phyloP scores from a whole-genome alignment of 2,888 invertebrate species.

The Boloria selene region DNA sequence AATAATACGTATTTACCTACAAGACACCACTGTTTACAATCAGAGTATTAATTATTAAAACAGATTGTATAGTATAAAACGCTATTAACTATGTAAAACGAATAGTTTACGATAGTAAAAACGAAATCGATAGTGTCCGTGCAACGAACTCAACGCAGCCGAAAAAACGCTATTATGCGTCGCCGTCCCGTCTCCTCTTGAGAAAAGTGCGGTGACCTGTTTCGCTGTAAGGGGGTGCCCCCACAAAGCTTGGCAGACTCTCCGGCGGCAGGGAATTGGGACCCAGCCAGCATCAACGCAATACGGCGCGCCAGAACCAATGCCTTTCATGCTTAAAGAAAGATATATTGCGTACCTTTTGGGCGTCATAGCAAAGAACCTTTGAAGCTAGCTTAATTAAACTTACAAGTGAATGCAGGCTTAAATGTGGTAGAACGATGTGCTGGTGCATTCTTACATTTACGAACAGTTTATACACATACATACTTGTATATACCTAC shows the following conservation, averaged over 20 bases:
- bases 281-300: slow-evolving; percentile 44
- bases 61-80: no score
- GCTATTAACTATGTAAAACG: not conserved
- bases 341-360: slow-evolving; percentile 33
- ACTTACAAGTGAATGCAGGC: not conserved
- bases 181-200: slow-evolving; percentile 59
- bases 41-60: no score
- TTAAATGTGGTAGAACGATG: no score
- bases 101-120: slow-evolving; percentile 20
- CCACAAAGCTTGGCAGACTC: slow-evolving; percentile 52
- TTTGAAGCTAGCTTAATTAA: slow-evolving; percentile 30
- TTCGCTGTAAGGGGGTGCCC: slow-evolving; percentile 39
- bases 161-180: slow-evolving; percentile 43
- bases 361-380: slow-evolving; percentile 27
- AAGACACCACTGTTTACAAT: no score
- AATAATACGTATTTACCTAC: no score
- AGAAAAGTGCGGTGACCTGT: slow-evolving; percentile 66
- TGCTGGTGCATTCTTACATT: no score
- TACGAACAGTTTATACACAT: no score
- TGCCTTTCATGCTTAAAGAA: slow-evolving; percentile 29
- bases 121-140: slow-evolving; percentile 34
- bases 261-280: slow-evolving; percentile 52
- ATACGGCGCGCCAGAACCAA: slow-evolving; percentile 38
- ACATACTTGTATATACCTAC: no score
- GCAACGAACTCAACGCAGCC: slow-evolving; percentile 37